Conservation (phyloP, 2,113 vertebrate genomes). For the Bos javanicus region DNA sequence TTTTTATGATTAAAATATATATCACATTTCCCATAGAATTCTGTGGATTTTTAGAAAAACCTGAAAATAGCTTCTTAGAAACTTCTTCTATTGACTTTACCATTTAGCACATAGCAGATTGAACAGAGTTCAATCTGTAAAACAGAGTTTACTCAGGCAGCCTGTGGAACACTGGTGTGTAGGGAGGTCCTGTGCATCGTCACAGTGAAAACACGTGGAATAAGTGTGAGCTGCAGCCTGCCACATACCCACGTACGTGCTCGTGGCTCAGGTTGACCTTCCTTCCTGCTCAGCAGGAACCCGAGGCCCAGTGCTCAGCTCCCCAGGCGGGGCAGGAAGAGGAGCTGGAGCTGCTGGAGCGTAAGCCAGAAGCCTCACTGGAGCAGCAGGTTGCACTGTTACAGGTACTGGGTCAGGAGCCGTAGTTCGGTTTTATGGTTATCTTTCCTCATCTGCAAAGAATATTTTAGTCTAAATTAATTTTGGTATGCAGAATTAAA, state of each 20-base stretch:
- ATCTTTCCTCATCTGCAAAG: not conserved
- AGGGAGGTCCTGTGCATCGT: not conserved
- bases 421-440: not conserved
- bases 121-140: not conserved
- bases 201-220: not conserved
- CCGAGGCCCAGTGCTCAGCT: slow-evolving; percentile 78
- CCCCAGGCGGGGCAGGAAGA: slow-evolving; percentile 77
- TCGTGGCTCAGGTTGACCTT: not conserved
- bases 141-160: not conserved
- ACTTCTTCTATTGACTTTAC: not conserved
- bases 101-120: not conserved
- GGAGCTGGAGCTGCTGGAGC: slow-evolving; percentile 79
- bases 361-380: slow-evolving; percentile 81
- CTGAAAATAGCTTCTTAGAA: not conserved
- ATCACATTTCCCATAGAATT: not conserved
- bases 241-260: fast-evolving
- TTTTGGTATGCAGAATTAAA: not conserved
- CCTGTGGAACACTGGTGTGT: not conserved
- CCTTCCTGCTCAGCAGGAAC: slow-evolving; percentile 56
- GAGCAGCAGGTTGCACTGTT: slow-evolving; percentile 83
- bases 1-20: not conserved
- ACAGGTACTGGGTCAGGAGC: slow-evolving; percentile 77
- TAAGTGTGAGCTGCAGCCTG: not conserved
- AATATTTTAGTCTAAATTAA: not conserved
- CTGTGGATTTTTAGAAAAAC: not conserved